Conservation (phyloP, 2,888 invertebrate genomes). For the Dolichomitus sp. region DNA sequence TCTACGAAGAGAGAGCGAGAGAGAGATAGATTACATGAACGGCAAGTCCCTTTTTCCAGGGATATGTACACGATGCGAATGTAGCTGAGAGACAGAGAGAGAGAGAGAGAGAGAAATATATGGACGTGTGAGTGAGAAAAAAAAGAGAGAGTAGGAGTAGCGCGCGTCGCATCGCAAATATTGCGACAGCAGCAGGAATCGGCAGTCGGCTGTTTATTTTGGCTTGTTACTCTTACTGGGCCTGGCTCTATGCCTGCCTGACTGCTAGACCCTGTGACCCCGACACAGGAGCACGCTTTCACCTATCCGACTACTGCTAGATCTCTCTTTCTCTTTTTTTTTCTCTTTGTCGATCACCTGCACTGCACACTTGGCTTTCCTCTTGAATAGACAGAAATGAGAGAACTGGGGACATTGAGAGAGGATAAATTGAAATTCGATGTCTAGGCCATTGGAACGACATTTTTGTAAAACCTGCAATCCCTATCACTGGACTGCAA, state of each 20-base stretch:
- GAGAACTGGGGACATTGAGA: constrained; percentile 2
- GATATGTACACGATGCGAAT: neutral
- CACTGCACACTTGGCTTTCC: constrained; percentile 14
- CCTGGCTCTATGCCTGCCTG: neutral
- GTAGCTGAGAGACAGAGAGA: neutral
- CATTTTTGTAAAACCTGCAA: too few species aligned
- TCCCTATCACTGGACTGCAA: too few species aligned
- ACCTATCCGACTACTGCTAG: neutral
- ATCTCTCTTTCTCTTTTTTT: neutral
- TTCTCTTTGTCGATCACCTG: neutral
- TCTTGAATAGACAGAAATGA: constrained; percentile 35
- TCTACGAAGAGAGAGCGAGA: constrained; percentile 14
- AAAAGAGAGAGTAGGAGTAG: constrained; percentile 5
- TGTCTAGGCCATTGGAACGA: neutral
- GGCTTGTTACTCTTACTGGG: constrained; percentile 72
- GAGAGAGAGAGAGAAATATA: constrained; percentile 1
- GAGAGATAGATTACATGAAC: constrained; percentile 22
- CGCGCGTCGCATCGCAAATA: constrained; percentile 73
- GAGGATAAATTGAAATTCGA: constrained; percentile 40
- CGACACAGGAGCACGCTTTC: neutral
- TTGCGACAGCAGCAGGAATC: constrained; percentile 77
- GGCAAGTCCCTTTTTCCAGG: constrained; percentile 20
- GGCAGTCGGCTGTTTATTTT: constrained; percentile 78
- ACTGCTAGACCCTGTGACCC: constrained; percentile 4
- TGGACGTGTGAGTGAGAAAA: constrained; percentile 26